Evolutionary conservation across 2,113 vertebrate species (phyloP), one percentile per base, ranked within the genome.

Genomic region (Chaenocephalus aceratus): DNA sequence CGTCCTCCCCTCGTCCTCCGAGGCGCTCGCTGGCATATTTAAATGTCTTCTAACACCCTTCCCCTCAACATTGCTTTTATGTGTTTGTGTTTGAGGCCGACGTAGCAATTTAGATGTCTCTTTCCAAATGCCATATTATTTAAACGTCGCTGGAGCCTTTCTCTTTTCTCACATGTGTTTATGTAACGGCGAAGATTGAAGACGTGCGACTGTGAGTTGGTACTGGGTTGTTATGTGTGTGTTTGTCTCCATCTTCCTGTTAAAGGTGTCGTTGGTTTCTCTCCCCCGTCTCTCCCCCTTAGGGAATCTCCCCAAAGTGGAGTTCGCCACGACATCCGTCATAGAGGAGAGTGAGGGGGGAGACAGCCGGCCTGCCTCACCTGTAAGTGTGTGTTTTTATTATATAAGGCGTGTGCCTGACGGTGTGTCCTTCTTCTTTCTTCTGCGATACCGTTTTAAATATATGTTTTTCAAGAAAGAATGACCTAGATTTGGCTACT

Each of bases 281-380:
- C n/a, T n/a, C n/a, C n/a, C n/a, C n/a, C n/a, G n/a, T n/a, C n/a
- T n/a, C n/a, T n/a, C n/a, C n/a, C n/a, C n/a, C n/a, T 41, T 58
- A 99, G 97, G 97, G 97, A 96, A 96, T 97, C 94, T 96, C 96
- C 92, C 96, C 93, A 97, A 96, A 95, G 91, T 98, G 93, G 96
- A 95, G 93, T 98, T 98, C 95, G 94, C 96, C 79, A 97, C 96
- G 61, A 95, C 90, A 81, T 97, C 95, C 82, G 90, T 97, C 92
- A 97, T 98, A 93, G 96, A 96, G 60, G 97, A 97, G 95, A 96
- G 94, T 89, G 90, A 87, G 75, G 80, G 89, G n/a, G 88, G 82
- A 67, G 88, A 87, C 79, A 53, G 77, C 77, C 60, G 57, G 63
- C 61, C 83, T 52, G 54, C 86, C 36, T 81, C 72, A 59, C 85